Base-by-base conservation (phyloP, 2,113 vertebrate species). In the Halcyon malimbica region DNA sequence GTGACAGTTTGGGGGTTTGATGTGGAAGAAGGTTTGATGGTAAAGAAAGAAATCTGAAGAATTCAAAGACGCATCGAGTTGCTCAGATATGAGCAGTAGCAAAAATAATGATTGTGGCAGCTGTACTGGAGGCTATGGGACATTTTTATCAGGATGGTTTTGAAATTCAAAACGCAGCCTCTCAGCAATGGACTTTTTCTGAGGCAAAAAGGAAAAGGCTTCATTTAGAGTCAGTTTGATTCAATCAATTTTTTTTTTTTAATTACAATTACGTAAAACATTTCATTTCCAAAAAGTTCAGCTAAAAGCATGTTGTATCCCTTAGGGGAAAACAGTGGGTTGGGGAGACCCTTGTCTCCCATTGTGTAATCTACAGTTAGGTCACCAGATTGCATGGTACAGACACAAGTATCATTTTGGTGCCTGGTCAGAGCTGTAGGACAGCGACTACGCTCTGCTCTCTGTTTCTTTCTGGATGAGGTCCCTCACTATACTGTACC, bases 401-500 rank as follows among this genome's bases (percentile, higher is more conserved):
- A 77, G 50, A 50, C 88, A 63, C 0, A 1, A 90, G 46, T n/a
- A 75, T 29, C 7, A 1, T 29, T 79, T 68, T 60, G 15, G 67
- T 79, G 28, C 14, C 18, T 1, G 0, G 4, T 50, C 53, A 7
- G 24, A 84, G n/a, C 37, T 81, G 25, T 35, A 39, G 80, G 50
- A 57, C 50, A 77, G 18, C 26, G 35, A 13, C 0, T 0, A 68
- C 68, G 18, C 21, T 69, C 48, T 68, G 46, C 26, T 56, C 23
- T 46, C 62, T 83, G 3, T 16, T 88, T 19, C 33, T 60, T 75
- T 71, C 42, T 71, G 62, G 12, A 5, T 50, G 46, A 59, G 14
- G 31, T 48, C 15, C 31, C 48, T 75, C 7, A 1, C 56, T 56
- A 1, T 23, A 14, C 15, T 0, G 0, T 26, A 1, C 14, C 15